A percentile compares a stretch with the other conserved stretches of the same genome.
Evolutionary conservation across 1,140 invertebrate genomes (phyloP).

Genomic region (Sarcophaga bullata): DNA sequence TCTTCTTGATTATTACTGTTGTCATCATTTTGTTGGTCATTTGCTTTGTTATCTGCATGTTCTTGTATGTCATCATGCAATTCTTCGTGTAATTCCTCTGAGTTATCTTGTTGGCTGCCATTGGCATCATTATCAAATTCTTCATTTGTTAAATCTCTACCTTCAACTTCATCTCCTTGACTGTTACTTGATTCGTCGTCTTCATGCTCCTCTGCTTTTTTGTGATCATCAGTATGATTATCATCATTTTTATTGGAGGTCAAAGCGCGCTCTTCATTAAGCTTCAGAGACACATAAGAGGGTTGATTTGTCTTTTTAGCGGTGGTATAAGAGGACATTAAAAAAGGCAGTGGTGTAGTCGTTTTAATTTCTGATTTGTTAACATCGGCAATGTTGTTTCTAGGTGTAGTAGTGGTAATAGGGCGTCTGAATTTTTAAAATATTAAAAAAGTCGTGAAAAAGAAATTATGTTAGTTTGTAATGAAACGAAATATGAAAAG

Average conservation of each 20-base stretch:
- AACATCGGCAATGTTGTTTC: constrained; percentile 44
- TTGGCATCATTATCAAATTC: constrained; percentile 32
- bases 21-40: constrained; percentile 47
- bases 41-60: constrained; percentile 45
- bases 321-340: constrained; percentile 57
- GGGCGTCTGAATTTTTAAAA: constrained; percentile 53
- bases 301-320: constrained; percentile 52
- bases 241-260: constrained; percentile 36
- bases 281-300: constrained; percentile 59
- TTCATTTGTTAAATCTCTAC: constrained; percentile 46
- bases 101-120: constrained; percentile 36
- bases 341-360: constrained; percentile 57
- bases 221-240: constrained; percentile 23
- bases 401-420: constrained; percentile 63
- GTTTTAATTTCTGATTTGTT: constrained; percentile 42
- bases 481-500: constrained; percentile 24
- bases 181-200: constrained; percentile 38
- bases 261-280: constrained; percentile 60
- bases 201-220: constrained; percentile 37
- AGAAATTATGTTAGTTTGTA: constrained; percentile 41
- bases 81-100: constrained; percentile 43
- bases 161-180: constrained; percentile 50
- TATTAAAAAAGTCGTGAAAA: constrained; percentile 25
- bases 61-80: constrained; percentile 46
- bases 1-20: constrained; percentile 41